These are phyloP conservation scores for Amphimallon solstitiale DNA, from an alignment of 2,888 invertebrate species.

Conservation along the genomic window DNA sequence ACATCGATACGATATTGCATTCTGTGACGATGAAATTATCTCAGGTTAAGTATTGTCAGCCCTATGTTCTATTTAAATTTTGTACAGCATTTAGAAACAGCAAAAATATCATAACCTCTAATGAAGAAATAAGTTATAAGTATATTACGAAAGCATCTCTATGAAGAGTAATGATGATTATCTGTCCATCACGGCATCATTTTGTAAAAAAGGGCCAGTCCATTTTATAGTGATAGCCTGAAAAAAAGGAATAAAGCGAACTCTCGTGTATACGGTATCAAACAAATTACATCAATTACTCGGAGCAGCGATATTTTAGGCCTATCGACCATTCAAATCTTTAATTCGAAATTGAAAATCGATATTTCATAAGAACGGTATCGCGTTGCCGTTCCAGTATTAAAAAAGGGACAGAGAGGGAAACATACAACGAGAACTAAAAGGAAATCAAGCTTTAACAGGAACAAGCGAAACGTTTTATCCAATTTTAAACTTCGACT, in stretches of 20 bases:
- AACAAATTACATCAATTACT: constrained; percentile 21
- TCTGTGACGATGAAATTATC: no score
- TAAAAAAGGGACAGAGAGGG: background rate
- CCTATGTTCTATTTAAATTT: no score
- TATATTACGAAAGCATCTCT: no score
- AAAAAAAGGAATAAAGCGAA: background rate
- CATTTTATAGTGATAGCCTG: background rate
- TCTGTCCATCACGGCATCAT: no score
- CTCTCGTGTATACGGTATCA: background rate
- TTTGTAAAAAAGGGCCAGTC: background rate
- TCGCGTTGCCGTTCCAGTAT: background rate
- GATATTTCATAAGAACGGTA: background rate
- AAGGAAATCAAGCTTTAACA: background rate
- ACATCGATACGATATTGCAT: no score
- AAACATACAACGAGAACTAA: background rate
- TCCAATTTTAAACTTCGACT: background rate
- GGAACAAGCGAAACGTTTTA: constrained; percentile 8
- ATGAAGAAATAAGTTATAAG: no score
- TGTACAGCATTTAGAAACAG: no score
- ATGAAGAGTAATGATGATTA: no score
- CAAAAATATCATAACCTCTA: no score
- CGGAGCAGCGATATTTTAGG: background rate
- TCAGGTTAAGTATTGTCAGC: no score
- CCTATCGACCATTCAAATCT: constrained; percentile 18
- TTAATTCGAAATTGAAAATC: constrained; percentile 9